phyloP scores from a whole-genome alignment of 2,797 vertebrate species.

The Tadarida brasiliensis region DNA sequence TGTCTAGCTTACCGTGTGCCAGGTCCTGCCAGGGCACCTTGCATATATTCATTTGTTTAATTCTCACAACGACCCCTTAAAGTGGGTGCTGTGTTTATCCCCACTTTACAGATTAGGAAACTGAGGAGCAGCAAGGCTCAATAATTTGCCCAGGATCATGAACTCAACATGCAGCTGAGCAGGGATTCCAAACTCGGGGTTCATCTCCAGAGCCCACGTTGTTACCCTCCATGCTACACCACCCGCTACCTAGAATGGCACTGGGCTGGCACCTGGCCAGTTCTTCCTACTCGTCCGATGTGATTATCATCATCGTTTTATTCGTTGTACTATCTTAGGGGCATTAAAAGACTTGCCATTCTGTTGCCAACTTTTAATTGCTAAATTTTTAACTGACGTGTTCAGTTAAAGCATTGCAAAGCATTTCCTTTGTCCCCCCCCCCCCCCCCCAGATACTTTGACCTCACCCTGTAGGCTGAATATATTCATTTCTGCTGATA shows the following conservation, averaged over 20 bases:
- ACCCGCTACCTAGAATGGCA: accelerated
- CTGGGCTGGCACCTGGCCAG: accelerated
- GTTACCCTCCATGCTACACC: accelerated
- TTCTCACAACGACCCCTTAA: background rate
- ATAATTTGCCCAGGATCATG: background rate
- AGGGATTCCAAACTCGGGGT: background rate
- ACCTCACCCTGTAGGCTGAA: accelerated
- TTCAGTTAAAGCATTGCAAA: background rate
- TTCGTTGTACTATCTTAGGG: too few relatives aligned
- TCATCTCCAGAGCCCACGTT: background rate
- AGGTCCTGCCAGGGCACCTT: too few relatives aligned
- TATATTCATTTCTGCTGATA: conserved; percentile 10
- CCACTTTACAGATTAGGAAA: background rate
- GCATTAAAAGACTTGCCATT: background rate
- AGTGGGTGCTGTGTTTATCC: too few relatives aligned
- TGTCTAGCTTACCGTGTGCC: accelerated
- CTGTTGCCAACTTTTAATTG: background rate
- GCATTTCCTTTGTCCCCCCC: accelerated
- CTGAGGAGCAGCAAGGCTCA: background rate
- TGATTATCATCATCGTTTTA: background rate
- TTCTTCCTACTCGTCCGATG: accelerated
- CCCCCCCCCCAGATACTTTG: accelerated
- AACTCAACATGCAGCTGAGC: background rate
- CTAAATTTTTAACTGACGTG: background rate
- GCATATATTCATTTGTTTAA: accelerated